phyloP scores from a whole-genome alignment of 2,797 vertebrate species.

The Falco biarmicus region DNA sequence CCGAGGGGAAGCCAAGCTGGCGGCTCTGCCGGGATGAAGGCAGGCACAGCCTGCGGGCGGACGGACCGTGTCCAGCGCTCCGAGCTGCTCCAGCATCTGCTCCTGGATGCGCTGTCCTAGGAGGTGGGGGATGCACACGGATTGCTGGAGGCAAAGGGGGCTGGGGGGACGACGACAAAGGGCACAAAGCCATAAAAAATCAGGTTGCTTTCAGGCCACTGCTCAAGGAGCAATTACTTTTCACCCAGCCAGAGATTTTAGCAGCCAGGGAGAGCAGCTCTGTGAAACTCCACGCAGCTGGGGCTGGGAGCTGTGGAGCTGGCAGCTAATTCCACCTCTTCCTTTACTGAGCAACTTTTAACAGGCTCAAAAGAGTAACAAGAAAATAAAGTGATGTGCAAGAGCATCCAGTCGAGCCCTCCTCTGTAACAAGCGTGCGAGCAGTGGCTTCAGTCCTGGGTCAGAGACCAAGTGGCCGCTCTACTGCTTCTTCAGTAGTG shows the following conservation, averaged over 20 bases:
- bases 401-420: not conserved
- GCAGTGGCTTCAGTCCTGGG: not conserved
- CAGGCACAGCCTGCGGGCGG: not conserved
- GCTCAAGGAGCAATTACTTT: not conserved
- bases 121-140: fast-evolving
- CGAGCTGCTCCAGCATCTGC: not conserved
- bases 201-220: not conserved
- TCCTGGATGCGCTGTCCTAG: not conserved
- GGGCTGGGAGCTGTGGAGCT: not conserved
- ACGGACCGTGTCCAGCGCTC: not conserved
- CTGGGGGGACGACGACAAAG: not conserved
- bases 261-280: not conserved
- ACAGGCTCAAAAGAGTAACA: not conserved
- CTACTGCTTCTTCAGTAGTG: not conserved
- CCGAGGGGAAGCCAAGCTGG: not conserved
- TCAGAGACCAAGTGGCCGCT: not conserved
- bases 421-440: not conserved
- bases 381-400: not conserved
- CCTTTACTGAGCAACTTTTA: not conserved
- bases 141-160: not conserved
- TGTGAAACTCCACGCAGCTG: not conserved
- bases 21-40: not conserved
- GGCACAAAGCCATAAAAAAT: not conserved
- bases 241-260: not conserved
- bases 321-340: not conserved